Conservation (phyloP, 1,140 invertebrate genomes). For the Trichomalopsis sarcophagae region DNA sequence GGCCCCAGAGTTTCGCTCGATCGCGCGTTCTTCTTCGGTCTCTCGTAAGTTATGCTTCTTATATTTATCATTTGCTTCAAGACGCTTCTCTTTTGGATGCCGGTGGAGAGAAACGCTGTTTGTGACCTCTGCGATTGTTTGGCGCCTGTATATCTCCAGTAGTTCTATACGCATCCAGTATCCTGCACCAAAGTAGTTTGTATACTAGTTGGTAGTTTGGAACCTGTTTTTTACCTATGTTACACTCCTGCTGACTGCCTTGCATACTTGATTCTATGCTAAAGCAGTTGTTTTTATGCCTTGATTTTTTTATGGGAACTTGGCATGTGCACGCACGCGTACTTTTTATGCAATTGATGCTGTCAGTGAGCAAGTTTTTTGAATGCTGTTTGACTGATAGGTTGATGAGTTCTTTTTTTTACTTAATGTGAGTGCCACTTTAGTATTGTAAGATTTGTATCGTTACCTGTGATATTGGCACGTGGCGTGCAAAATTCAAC, state of each 20-base stretch:
- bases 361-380: background rate
- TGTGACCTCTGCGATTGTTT: slow-evolving; percentile 35
- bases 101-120: slow-evolving; percentile 48
- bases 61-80: slow-evolving; percentile 75
- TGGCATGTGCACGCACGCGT: slow-evolving; percentile 62
- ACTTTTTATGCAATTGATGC: slow-evolving; percentile 21
- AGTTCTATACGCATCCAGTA: slow-evolving; percentile 7
- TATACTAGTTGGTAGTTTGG: slow-evolving; percentile 6
- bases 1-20: slow-evolving; percentile 58
- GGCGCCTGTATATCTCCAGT: slow-evolving; percentile 34
- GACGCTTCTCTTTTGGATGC: slow-evolving; percentile 64
- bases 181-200: slow-evolving; percentile 34
- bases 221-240: background rate
- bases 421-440: too few species aligned
- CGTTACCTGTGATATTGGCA: too few species aligned
- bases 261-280: slow-evolving; percentile 14
- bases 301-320: slow-evolving; percentile 45
- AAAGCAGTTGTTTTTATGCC: background rate
- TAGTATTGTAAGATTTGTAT: too few species aligned
- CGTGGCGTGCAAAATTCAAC: background rate
- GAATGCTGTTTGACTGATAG: background rate
- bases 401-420: background rate
- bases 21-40: slow-evolving; percentile 72
- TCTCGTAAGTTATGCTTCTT: slow-evolving; percentile 77
- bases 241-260: slow-evolving; percentile 34